Evolutionary conservation across 2,888 invertebrate genomes (phyloP).

Genomic region (Thymelicus sylvestris): DNA sequence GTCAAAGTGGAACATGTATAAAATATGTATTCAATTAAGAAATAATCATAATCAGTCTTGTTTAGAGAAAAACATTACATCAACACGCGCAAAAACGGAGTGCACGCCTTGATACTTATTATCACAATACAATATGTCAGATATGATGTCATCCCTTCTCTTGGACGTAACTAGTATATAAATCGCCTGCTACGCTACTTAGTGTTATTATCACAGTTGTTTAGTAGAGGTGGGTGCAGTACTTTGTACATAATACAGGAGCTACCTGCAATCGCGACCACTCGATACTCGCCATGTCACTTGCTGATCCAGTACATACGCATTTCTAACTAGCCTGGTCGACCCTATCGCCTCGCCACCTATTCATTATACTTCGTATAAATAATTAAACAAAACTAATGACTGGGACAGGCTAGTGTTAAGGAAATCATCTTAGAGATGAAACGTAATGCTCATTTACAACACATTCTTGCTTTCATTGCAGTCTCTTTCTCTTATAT

Average conservation of each 20-base stretch:
- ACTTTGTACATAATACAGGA: slow-evolving; percentile 84
- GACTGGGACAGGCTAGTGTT: slow-evolving; percentile 64
- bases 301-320: slow-evolving; percentile 66
- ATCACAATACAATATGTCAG: slow-evolving; percentile 85
- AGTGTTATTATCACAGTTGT: slow-evolving; percentile 86
- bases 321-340: slow-evolving; percentile 63
- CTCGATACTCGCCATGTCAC: slow-evolving; percentile 68
- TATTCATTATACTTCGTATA: slow-evolving; percentile 52
- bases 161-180: slow-evolving; percentile 84
- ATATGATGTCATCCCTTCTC: slow-evolving; percentile 86
- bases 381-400: slow-evolving; percentile 53
- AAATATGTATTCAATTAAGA: slow-evolving; percentile 81
- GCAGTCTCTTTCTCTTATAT: slow-evolving; percentile 81
- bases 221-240: slow-evolving; percentile 85
- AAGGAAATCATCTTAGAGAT: slow-evolving; percentile 75
- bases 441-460: slow-evolving; percentile 70
- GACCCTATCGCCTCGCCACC: slow-evolving; percentile 40
- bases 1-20: slow-evolving; percentile 83
- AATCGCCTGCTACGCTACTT: slow-evolving; percentile 85
- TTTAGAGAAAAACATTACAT: slow-evolving; percentile 82
- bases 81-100: slow-evolving; percentile 66
- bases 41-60: slow-evolving; percentile 86
- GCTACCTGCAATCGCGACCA: slow-evolving; percentile 75
- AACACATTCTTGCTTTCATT: slow-evolving; percentile 77
- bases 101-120: slow-evolving; percentile 72